Evolutionary conservation across 2,888 invertebrate species (phyloP), one percentile per base, ranked within the genome.

Genomic region (Margaritifera margaritifera): DNA sequence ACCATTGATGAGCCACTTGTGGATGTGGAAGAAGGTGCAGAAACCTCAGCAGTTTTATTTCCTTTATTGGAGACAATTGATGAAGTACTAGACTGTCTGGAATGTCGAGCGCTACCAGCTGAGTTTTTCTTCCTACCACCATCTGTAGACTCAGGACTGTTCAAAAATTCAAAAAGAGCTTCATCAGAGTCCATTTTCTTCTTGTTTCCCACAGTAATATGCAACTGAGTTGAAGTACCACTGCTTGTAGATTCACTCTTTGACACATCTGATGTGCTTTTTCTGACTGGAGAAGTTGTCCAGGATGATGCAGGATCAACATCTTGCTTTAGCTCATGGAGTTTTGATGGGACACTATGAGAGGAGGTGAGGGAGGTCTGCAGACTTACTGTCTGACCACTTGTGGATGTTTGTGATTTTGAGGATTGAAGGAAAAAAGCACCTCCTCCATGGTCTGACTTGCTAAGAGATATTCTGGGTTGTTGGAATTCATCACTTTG

Each of bases 91-190:
- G 88, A 88, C 76, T 88, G 87, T 64, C 88, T 68, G 8, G 89
- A 89, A 80, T 88, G 88, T 65, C 83, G 77, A 27, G 77, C 78
- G 66, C 83, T 85, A 62, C 80, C 83, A 19, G 71, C 74, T 22
- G 83, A 80, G 24, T 80, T 80, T n/a, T 73, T 74, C 64, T 79
- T 80, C 24, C 69, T 75, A 27, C 66, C 71, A 20, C 75, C 65
- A 19, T 84, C 84, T n/a, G 75, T 65, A 25, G 84, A 77, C 27
- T 86, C 86, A 56, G 83, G 81, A 67, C 87, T 88, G 80, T 91
- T 91, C 31, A 91, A 79, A 83, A 90, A 91, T 72, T 90, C 89
- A 80, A 91, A 89, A 57, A 91, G 78, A 25, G 90, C 89, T 51
- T 90, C 90, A 75, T 90, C 90, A 59, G 87, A 86, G 68, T 88